Evolutionary conservation across 2,797 vertebrate genomes (phyloP), one percentile per base, ranked within the genome.

Genomic region (Eulemur rubriventer): DNA sequence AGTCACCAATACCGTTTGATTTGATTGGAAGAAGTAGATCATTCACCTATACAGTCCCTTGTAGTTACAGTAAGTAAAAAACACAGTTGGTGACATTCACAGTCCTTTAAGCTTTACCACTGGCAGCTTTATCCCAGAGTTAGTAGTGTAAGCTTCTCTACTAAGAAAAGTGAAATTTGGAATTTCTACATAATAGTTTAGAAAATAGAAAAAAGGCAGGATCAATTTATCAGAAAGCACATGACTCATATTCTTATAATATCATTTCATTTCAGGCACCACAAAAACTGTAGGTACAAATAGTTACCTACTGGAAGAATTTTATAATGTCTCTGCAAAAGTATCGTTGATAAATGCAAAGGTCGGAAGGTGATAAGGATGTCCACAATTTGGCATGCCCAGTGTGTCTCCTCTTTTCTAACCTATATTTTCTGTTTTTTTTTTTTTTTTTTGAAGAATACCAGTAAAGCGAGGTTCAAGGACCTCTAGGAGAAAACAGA

Each of bases 371-470:
- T 33, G 83, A 57, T 96, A 86, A 94, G 73, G 79, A 61, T n/a
- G 55, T 57, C 50, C 52, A 20, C 69, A 70, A 35, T 75, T 26
- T 48, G 33, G 10, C 41, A 28, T 41, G 50, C 57, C 17, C 91
- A 72, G 57, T 59, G 13, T 16, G 57, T 43, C 41, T 96, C 38
- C 65, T 18, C 65, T 91, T 78, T n/a, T 67, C 43, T 75, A 82
- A 46, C 69, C 79, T 83, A 13, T 61, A 9, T 91, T 88, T 82
- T 90, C 85, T 50, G n/a, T 35, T 82, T 46, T 85, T 95, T 76
- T 83, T 82, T 95, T 41, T 41, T 41, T 41, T 41, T 85, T 95
- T 76, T 83, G 76, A 97, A 95, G 75, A 95, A 61, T 63, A 48
- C 24, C n/a, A 86, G 35, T 69, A 48, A 83, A 67, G 2, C 30